phyloP scores from a whole-genome alignment of 2,113 vertebrate species.

The Engystomops pustulosus region DNA sequence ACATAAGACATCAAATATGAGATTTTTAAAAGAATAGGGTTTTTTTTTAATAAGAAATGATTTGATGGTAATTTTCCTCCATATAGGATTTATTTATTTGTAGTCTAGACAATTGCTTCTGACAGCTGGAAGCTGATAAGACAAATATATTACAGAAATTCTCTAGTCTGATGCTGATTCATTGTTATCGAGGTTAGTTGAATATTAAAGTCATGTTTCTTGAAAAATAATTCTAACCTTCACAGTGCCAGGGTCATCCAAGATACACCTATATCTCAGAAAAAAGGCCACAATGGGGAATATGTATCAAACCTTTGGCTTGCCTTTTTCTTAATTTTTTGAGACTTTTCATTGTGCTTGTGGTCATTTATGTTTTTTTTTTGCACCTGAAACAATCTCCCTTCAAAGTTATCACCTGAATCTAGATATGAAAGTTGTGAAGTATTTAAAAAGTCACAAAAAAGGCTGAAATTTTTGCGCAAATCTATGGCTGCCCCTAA shows the following conservation, averaged over 20 bases:
- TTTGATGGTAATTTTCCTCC: conserved; percentile 46
- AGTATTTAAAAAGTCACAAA: too few species aligned
- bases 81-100: conserved; percentile 46
- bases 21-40: conserved; percentile 22
- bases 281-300: too few species aligned
- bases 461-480: too few species aligned
- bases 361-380: too few species aligned
- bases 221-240: not conserved
- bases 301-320: too few species aligned
- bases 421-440: too few species aligned
- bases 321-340: too few species aligned
- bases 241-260: not conserved
- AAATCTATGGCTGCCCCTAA: too few species aligned
- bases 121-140: conserved; percentile 40
- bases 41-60: conserved; percentile 35
- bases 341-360: too few species aligned
- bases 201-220: conserved; percentile 5
- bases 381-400: too few species aligned
- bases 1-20: conserved; percentile 25
- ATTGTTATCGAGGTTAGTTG: conserved; percentile 13
- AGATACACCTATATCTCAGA: too few species aligned
- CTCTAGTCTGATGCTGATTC: not conserved
- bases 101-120: conserved; percentile 46
- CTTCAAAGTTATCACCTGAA: too few species aligned
- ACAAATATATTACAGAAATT: conserved; percentile 33